These are phyloP conservation scores for Litoditis marina DNA, from an alignment of 2,888 invertebrate genomes.

Conservation along the genomic window DNA sequence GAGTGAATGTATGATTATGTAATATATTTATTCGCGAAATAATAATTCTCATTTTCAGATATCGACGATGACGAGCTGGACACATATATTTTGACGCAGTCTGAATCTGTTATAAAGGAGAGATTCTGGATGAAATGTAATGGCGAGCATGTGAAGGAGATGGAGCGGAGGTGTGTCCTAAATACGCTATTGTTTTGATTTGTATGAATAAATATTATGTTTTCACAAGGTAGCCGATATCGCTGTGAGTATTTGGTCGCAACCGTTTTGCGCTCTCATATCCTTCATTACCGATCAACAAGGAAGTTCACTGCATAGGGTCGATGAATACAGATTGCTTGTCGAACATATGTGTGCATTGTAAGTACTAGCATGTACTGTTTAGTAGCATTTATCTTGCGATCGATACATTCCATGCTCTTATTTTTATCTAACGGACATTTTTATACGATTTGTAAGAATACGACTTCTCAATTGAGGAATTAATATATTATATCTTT, in stretches of 20 bases:
- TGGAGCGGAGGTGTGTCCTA: constrained; percentile 72
- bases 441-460: background rate
- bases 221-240: background rate
- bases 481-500: too few relatives aligned
- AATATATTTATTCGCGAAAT: background rate
- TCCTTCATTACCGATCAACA: too few relatives aligned
- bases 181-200: background rate
- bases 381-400: too few relatives aligned
- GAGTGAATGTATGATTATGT: too few relatives aligned
- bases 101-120: constrained; percentile 78
- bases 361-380: too few relatives aligned
- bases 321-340: too few relatives aligned
- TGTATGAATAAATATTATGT: background rate
- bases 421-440: too few relatives aligned
- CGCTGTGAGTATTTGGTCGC: background rate
- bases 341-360: too few relatives aligned
- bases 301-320: too few relatives aligned
- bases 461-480: background rate
- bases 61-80: constrained; percentile 87
- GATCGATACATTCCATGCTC: too few relatives aligned
- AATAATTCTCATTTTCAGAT: constrained; percentile 68
- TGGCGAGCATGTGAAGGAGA: constrained; percentile 79
- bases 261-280: too few relatives aligned
- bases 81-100: constrained; percentile 62
- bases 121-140: constrained; percentile 83